Evolutionary conservation across 1,140 invertebrate genomes (phyloP).

Genomic region (Drosophila mojavensis): DNA sequence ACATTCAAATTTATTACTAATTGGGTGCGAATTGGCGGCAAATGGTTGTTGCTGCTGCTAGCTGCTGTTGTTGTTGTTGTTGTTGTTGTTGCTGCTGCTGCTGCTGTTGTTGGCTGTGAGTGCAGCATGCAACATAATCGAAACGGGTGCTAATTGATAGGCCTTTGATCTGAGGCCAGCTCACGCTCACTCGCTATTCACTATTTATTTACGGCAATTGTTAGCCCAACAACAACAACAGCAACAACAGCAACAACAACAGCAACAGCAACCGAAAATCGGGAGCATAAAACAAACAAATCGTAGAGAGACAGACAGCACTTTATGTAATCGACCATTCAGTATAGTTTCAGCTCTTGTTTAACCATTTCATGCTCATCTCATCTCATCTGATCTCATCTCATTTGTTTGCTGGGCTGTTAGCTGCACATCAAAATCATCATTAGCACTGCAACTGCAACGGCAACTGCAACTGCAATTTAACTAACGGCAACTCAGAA

Average conservation of each 20-base stretch:
- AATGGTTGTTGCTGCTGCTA: constrained; percentile 27
- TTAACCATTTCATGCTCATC: constrained; percentile 46
- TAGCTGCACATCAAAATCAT: constrained; percentile 83
- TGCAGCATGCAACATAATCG: constrained; percentile 78
- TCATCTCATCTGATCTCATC: no score
- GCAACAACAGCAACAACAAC: background rate
- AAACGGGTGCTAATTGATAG: constrained; percentile 77
- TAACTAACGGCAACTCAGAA: constrained; percentile 5
- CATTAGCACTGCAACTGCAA: constrained; percentile 67
- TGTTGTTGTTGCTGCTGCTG: background rate
- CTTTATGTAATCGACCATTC: constrained; percentile 71
- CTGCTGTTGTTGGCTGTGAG: constrained; percentile 21
- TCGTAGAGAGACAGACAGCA: constrained; percentile 26
- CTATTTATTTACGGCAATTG: constrained; percentile 80
- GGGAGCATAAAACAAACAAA: constrained; percentile 74
- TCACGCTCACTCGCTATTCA: constrained; percentile 20
- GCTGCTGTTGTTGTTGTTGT: constrained; percentile 5
- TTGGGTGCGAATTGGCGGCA: constrained; percentile 79
- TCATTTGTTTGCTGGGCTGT: constrained; percentile 32
- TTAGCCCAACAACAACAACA: constrained; percentile 62
- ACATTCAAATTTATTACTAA: constrained; percentile 83
- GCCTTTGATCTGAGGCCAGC: constrained; percentile 71
- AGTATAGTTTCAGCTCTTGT: constrained; percentile 31
- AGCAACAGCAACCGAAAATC: constrained; percentile 26
- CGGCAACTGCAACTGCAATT: constrained; percentile 2